Evolutionary conservation across 2,888 invertebrate genomes (phyloP).

Genomic region (Scotopteryx bipunctaria): DNA sequence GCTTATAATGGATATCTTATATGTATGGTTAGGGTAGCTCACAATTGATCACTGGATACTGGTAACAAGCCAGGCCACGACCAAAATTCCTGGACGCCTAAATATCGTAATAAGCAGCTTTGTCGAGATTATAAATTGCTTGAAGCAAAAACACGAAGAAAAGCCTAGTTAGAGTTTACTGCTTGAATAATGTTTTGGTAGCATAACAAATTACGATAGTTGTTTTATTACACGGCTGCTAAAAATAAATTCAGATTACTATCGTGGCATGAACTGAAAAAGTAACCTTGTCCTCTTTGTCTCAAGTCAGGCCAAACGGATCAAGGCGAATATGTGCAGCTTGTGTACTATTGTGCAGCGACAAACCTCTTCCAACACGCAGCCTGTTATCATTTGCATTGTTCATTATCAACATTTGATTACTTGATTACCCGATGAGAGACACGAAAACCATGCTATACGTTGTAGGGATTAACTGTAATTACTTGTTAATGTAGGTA

Average conservation of each 20-base stretch:
- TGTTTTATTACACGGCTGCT: slow-evolving; percentile 49
- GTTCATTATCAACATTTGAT: slow-evolving; percentile 25
- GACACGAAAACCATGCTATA: slow-evolving; percentile 21
- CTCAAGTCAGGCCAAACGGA: slow-evolving; percentile 59
- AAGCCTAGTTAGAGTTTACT: neutral
- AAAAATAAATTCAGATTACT: slow-evolving; percentile 57
- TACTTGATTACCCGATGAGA: slow-evolving; percentile 17
- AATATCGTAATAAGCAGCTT: too few species aligned
- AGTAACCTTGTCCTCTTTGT: slow-evolving; percentile 67
- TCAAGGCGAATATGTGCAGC: slow-evolving; percentile 62
- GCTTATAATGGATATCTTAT: too few species aligned
- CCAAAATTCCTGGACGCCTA: too few species aligned
- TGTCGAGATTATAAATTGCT: too few species aligned
- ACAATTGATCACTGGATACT: too few species aligned
- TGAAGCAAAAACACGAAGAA: too few species aligned
- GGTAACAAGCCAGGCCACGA: too few species aligned
- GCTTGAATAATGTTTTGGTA: neutral
- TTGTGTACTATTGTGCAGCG: slow-evolving; percentile 37
- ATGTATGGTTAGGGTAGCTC: too few species aligned
- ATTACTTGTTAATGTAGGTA: slow-evolving; percentile 6
- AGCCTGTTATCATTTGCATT: slow-evolving; percentile 36
- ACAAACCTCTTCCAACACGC: slow-evolving; percentile 49
- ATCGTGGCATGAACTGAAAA: slow-evolving; percentile 67
- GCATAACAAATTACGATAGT: slow-evolving; percentile 44
- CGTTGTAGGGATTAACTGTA: slow-evolving; percentile 6